Conservation (phyloP, 2,888 invertebrate genomes). For the Ophraella communa region DNA sequence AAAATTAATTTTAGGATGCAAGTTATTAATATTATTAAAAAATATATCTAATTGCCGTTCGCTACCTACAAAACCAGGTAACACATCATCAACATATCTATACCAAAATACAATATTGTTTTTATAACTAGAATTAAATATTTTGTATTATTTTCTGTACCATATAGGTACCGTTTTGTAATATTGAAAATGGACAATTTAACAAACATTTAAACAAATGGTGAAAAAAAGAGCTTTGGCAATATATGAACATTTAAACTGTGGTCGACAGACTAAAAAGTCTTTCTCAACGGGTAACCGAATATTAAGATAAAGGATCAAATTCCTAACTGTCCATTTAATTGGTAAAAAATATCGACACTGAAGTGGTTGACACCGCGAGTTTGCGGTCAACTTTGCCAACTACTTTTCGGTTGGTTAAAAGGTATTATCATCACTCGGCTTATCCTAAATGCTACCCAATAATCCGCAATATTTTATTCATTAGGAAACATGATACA, state of each 20-base stretch:
- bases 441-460: neutral
- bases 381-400: conserved; percentile 38
- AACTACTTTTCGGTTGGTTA: conserved; percentile 26
- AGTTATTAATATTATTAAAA: no score
- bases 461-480: neutral
- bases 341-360: conserved; percentile 40
- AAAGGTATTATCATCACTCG: neutral
- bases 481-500: neutral
- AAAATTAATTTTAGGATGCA: no score
- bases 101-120: no score
- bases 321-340: conserved; percentile 43
- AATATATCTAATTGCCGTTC: no score
- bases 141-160: no score
- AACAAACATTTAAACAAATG: conserved; percentile 3
- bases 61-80: no score
- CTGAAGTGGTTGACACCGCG: conserved; percentile 22
- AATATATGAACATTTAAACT: conserved; percentile 14
- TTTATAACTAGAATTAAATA: no score
- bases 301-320: conserved; percentile 40
- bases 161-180: no score
- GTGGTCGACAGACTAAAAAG: conserved; percentile 34
- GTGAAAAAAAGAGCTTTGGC: no score
- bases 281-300: conserved; percentile 37
- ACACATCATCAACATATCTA: no score
- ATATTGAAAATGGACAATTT: neutral